Evolutionary conservation across 2,113 vertebrate species (phyloP), one percentile per base, ranked within the genome.

Genomic region (Cichladusa arquata): DNA sequence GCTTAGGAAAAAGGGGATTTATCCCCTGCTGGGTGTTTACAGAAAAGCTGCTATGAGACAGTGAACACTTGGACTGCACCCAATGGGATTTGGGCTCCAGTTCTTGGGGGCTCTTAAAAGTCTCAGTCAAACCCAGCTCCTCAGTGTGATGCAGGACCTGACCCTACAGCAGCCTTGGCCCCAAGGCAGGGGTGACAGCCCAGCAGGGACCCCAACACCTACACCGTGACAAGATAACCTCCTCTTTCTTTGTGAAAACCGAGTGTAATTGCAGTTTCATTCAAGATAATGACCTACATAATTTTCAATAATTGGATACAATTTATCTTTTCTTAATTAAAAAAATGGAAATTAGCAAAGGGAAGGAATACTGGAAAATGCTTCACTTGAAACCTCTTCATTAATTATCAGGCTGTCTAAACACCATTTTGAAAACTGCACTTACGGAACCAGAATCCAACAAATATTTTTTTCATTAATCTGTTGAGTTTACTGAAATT

Each of bases 321-420:
- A 94, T 96, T 95, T 95, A 88, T 97, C 96, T 95, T 93, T 96
- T 96, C 83, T 94, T 97, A 93, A 97, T 96, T 81, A 93, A 95
- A 95, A 93, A 92, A 91, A 81, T 17, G 87, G 61, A 95, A 96
- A 97, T 97, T 95, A 94, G 93, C 58, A 91, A 90, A 74, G 79
- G 94, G 82, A 93, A 62, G 71, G 47, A 74, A 73, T 64, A 91
- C 36, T 76, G 61, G 69, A 77, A 94, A 93, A 97, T 74, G 69
- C 48, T 95, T 93, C 65, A 56, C 91, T 72, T 82, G 54, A 94
- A 94, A 93, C 19, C 36, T 70, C 74, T 91, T 95, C 72, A 92
- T 94, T 96, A 96, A 96, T 97, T 95, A 94, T 84, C 47, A 77
- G 19, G 36, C 90, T 87, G 60, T 77, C 92, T 70, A 94, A 93